These are phyloP conservation scores for Orius insidiosus DNA, from an alignment of 1,140 invertebrate species.

Conservation along the genomic window DNA sequence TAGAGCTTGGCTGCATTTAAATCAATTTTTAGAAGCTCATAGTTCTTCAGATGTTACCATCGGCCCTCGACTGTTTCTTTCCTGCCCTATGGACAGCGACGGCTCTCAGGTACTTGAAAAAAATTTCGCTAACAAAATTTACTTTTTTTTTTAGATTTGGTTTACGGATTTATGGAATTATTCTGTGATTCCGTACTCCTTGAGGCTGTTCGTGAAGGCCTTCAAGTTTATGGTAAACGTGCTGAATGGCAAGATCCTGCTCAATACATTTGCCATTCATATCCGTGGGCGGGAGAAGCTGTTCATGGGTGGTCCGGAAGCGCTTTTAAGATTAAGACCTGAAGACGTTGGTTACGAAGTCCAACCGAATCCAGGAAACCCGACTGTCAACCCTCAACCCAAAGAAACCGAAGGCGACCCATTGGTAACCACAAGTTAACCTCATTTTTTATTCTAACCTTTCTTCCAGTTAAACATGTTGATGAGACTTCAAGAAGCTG, in stretches of 20 bases:
- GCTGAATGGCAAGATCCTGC: conserved; percentile 71
- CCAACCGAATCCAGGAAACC: conserved; percentile 21
- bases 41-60: conserved; percentile 93
- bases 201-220: conserved; percentile 81
- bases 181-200: conserved; percentile 85
- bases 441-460: too few relatives aligned
- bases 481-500: conserved; percentile 85
- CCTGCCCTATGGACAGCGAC: conserved; percentile 50
- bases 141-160: conserved; percentile 45
- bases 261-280: conserved; percentile 69
- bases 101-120: conserved; percentile 37
- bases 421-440: conserved; percentile 29
- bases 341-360: conserved; percentile 56
- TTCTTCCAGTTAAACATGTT: conserved; percentile 70
- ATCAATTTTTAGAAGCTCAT: conserved; percentile 89
- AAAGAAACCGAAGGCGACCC: conserved; percentile 41
- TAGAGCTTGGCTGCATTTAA: conserved; percentile 83
- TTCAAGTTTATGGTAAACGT: conserved; percentile 62
- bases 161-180: conserved; percentile 98
- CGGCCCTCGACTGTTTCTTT: conserved; percentile 55
- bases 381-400: conserved; percentile 21
- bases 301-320: conserved; percentile 33
- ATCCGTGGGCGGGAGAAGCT: conserved; percentile 56
- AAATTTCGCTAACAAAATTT: too few relatives aligned
- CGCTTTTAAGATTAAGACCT: conserved; percentile 36